Percentiles rank a stretch among this genome's conserved stretches.
Evolutionary conservation across 1,140 invertebrate species (phyloP).

Genomic region (Zophobas atratus): DNA sequence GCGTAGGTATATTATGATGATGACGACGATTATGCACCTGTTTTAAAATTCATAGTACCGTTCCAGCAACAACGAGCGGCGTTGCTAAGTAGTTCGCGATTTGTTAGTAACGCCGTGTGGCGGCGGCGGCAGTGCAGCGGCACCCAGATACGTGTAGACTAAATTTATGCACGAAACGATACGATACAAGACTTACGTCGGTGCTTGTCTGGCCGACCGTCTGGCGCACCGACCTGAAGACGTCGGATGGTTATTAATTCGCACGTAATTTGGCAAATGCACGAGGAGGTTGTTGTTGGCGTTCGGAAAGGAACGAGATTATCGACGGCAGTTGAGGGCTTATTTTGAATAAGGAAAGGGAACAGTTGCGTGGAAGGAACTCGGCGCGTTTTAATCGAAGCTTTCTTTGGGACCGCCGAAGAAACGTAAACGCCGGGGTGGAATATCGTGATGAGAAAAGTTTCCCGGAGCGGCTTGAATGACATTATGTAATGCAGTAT

Average conservation of each 20-base stretch:
- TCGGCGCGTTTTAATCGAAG: too few species aligned
- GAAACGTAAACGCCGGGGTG: too few species aligned
- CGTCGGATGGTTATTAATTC: neutral
- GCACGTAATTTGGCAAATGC: neutral
- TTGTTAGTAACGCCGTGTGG: neutral
- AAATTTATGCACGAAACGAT: slow-evolving; percentile 7
- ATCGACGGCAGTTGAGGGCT: too few species aligned
- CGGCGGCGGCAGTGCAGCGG: neutral
- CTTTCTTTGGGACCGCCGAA: too few species aligned
- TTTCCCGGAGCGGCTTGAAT: too few species aligned
- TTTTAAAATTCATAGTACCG: slow-evolving; percentile 46
- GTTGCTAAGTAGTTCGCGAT: neutral
- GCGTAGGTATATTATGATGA: slow-evolving; percentile 10
- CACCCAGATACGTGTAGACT: neutral
- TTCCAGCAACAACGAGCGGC: neutral
- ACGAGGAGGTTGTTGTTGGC: too few species aligned
- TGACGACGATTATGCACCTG: slow-evolving; percentile 43
- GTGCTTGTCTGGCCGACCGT: neutral
- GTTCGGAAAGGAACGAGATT: too few species aligned
- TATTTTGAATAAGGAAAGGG: too few species aligned
- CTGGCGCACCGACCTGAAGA: slow-evolving; percentile 2
- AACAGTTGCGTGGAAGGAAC: too few species aligned
- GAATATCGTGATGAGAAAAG: too few species aligned
- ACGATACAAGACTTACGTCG: slow-evolving; percentile 1
- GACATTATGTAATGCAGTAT: too few species aligned